These are phyloP conservation scores for Myotis yumanensis DNA, from an alignment of 2,113 vertebrate genomes.

Conservation along the genomic window DNA sequence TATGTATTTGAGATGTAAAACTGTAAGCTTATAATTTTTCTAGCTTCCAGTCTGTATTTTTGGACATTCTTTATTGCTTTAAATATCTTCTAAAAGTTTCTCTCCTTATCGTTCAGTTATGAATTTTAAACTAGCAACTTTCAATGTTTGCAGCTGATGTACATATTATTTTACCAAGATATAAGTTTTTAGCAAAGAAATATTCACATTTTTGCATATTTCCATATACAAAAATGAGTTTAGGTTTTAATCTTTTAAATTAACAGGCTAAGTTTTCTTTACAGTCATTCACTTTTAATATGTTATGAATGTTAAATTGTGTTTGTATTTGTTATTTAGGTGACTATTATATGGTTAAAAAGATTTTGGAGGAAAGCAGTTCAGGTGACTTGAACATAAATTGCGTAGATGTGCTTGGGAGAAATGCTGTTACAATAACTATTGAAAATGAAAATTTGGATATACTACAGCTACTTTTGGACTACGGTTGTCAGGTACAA, in stretches of 20 bases:
- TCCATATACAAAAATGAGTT: conserved; percentile 48
- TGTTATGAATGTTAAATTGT: conserved; percentile 65
- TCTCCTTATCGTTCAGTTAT: conserved; percentile 42
- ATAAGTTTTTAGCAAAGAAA: conserved; percentile 57
- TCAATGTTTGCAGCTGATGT: conserved; percentile 37
- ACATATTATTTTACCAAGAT: conserved; percentile 48
- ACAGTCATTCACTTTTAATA: conserved; percentile 53
- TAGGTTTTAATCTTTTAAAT: conserved; percentile 45
- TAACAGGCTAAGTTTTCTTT: conserved; percentile 52
- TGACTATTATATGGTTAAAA: conserved; percentile 99
- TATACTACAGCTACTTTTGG: conserved; percentile 96
- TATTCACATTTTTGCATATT: conserved; percentile 52
- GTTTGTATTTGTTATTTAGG: conserved; percentile 86
- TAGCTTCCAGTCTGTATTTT: neutral
- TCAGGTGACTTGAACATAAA: conserved; percentile 96
- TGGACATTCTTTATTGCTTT: conserved; percentile 56
- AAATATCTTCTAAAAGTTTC: conserved; percentile 48
- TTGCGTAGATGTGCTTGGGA: conserved; percentile 96
- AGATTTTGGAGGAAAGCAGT: conserved; percentile 95
- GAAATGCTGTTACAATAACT: conserved; percentile 96
- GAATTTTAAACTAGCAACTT: conserved; percentile 58
- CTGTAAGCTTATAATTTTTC: conserved; percentile 20
- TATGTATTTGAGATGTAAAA: conserved; percentile 46
- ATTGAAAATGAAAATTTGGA: conserved; percentile 99
- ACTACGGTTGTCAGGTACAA: conserved; percentile 96